A percentile compares a stretch with the other conserved stretches of the same genome.
phyloP scores from a whole-genome alignment of 2,113 vertebrate species.

The Antigone vipio region DNA sequence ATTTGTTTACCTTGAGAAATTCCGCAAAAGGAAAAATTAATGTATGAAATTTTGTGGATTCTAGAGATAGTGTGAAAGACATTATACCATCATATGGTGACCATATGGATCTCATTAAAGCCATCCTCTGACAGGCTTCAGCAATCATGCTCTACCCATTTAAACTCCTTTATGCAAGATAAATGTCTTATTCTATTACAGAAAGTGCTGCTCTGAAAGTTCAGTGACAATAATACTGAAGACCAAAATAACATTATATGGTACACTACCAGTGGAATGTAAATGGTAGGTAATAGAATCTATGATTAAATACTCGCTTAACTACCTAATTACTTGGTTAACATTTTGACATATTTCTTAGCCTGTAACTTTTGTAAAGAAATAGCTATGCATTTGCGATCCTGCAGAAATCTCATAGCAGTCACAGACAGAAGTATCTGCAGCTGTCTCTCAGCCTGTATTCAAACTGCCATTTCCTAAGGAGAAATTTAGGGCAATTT shows the following conservation, averaged over 20 bases:
- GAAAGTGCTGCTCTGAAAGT: neutral
- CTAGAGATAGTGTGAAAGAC: neutral
- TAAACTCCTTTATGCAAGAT: conserved; percentile 1
- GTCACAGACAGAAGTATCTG: neutral
- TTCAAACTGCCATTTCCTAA: neutral
- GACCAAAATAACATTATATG: neutral
- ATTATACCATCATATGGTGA: neutral
- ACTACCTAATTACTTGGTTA: conserved; percentile 17
- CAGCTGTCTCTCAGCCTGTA: neutral
- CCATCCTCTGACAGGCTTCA: neutral
- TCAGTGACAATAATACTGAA: neutral
- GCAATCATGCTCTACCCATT: neutral
- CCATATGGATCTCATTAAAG: conserved; percentile 41
- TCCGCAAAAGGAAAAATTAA: neutral
- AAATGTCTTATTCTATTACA: neutral
- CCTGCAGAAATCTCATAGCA: neutral
- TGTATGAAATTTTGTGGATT: neutral
- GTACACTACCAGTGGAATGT: neutral
- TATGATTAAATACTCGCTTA: neutral
- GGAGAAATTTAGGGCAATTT: neutral
- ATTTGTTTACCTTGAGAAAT: neutral
- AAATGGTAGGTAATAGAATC: neutral
- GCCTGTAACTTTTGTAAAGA: neutral
- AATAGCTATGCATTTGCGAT: neutral
- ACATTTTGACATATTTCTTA: neutral